These are phyloP conservation scores for Sebastes minor DNA, from an alignment of 2,797 vertebrate species.

Conservation along the genomic window DNA sequence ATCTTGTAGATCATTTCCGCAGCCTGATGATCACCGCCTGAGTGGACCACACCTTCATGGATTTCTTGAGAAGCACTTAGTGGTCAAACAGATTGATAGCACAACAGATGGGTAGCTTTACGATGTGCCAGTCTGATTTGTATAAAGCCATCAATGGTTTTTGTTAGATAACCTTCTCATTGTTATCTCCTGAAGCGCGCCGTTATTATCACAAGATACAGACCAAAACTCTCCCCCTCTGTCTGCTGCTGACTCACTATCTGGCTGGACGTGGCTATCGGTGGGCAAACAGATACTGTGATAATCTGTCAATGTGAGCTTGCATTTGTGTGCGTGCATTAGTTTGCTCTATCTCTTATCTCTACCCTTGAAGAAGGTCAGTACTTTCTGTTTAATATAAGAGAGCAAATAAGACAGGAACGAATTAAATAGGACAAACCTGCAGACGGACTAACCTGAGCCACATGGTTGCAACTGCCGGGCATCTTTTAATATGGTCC, in stretches of 20 bases:
- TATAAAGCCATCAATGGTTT: not conserved
- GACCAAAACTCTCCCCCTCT: not conserved
- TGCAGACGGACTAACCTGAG: not conserved
- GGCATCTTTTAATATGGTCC: not conserved
- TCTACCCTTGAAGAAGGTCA: constrained; percentile 53
- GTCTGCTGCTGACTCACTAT: constrained; percentile 3
- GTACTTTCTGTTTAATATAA: constrained; percentile 23
- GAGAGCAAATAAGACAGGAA: constrained; percentile 9
- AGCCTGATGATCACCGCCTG: not conserved
- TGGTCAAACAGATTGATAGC: not conserved
- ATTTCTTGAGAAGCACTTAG: constrained; percentile 5
- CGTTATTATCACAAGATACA: not conserved
- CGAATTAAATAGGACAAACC: not conserved
- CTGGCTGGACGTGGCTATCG: constrained; percentile 16
- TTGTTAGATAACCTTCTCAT: not conserved
- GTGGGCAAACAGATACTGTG: constrained; percentile 32
- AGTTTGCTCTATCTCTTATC: constrained; percentile 39
- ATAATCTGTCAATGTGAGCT: constrained; percentile 17
- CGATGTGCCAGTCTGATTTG: not conserved
- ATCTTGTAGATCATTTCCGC: not conserved
- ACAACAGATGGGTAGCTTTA: not conserved
- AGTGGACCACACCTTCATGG: not conserved
- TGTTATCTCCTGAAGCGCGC: not conserved
- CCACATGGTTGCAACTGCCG: not conserved
- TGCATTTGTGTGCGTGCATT: not conserved